Evolutionary conservation across 2,113 vertebrate species (phyloP).

Genomic region (Orycteropus afer): DNA sequence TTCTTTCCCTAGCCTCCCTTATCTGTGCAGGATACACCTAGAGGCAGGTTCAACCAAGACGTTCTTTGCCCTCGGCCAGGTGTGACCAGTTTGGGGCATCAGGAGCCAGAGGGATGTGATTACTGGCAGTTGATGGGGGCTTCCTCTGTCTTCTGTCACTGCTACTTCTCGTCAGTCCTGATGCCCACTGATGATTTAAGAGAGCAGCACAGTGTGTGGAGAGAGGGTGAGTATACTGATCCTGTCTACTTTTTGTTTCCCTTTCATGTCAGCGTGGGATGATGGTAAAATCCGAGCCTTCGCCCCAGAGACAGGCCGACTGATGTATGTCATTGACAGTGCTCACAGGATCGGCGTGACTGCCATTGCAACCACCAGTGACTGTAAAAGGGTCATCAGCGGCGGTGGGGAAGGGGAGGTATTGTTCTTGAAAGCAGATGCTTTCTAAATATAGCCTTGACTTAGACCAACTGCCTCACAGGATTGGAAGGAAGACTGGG

Average conservation of each 20-base stretch:
- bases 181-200: not conserved
- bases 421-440: not conserved
- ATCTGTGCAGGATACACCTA: rapidly evolving
- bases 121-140: not conserved
- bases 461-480: not conserved
- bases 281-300: constrained; percentile 93
- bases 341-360: constrained; percentile 91
- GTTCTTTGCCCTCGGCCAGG: not conserved
- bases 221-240: not conserved
- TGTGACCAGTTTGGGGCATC: not conserved
- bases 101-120: not conserved
- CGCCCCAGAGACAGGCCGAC: constrained; percentile 88
- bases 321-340: constrained; percentile 85
- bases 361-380: constrained; percentile 87
- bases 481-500: too few relatives aligned
- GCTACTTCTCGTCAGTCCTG: not conserved
- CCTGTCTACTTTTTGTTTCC: constrained; percentile 1
- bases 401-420: constrained; percentile 95
- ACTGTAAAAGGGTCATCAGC: constrained; percentile 90
- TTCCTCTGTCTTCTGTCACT: not conserved
- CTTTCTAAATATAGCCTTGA: not conserved
- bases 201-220: not conserved
- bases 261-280: constrained; percentile 88
- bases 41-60: not conserved
- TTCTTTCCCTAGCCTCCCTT: too few relatives aligned